Evolutionary conservation across 2,888 invertebrate species (phyloP).

Genomic region (Parnassius glacialis): DNA sequence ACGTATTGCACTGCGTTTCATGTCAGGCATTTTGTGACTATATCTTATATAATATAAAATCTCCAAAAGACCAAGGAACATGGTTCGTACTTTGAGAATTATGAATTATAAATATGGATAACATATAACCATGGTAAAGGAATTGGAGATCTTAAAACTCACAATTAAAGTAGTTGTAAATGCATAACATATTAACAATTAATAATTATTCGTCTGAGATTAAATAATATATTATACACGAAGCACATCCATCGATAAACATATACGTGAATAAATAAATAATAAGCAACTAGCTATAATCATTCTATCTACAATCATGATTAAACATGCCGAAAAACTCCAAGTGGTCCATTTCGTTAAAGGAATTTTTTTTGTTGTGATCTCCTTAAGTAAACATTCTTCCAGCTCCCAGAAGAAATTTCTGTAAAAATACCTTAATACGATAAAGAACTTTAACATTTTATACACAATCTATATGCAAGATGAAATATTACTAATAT

Average conservation of each 20-base stretch:
- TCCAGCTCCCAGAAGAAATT: background rate
- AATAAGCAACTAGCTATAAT: background rate
- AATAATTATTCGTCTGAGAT: conserved; percentile 1
- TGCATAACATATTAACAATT: background rate
- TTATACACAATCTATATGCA: too few species aligned
- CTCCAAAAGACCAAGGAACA: background rate
- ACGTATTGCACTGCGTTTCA: background rate
- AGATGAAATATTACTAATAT: too few species aligned
- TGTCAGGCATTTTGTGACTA: background rate
- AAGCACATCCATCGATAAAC: background rate
- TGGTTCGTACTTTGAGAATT: background rate
- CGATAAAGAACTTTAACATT: too few species aligned
- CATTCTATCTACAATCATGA: background rate
- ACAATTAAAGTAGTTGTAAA: background rate
- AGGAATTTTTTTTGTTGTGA: background rate
- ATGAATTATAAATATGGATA: too few species aligned
- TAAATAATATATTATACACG: background rate
- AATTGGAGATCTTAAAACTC: background rate
- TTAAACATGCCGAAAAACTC: background rate
- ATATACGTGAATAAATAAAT: background rate
- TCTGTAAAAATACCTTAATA: conserved; percentile 1
- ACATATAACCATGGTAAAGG: background rate
- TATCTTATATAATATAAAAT: background rate
- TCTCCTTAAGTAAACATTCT: background rate
- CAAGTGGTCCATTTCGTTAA: background rate